Conservation (phyloP, 2,888 invertebrate genomes). For the Lepidocyrtinus sp. region DNA sequence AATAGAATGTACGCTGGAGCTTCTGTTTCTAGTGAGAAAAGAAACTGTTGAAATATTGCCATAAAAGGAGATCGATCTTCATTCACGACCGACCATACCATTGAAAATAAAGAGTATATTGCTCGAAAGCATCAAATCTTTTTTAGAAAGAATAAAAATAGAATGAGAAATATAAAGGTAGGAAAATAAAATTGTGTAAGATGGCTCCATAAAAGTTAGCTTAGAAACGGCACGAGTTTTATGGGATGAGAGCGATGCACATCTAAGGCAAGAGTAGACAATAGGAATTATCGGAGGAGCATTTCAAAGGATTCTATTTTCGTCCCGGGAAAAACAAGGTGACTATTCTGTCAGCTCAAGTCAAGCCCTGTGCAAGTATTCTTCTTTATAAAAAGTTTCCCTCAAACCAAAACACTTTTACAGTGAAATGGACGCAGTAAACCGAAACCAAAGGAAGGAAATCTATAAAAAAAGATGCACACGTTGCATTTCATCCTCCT, state of each 20-base stretch:
- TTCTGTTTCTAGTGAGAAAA: no score
- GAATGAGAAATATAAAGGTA: not conserved
- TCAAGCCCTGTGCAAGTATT: not conserved
- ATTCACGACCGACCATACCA: slow-evolving; percentile 15
- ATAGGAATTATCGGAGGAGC: slow-evolving; percentile 15
- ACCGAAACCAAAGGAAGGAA: not conserved
- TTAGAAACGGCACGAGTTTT: no score
- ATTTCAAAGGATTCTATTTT: slow-evolving; percentile 12
- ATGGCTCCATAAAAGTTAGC: not conserved
- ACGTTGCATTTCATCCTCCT: slow-evolving; percentile 13
- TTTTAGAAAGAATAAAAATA: slow-evolving; percentile 3
- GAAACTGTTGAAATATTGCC: slow-evolving; percentile 46
- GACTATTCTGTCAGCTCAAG: not conserved
- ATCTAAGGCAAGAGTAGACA: not conserved
- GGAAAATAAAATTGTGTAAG: not conserved
- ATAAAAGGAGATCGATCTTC: slow-evolving; percentile 51
- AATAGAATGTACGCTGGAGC: no score
- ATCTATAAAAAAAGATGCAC: slow-evolving; percentile 19
- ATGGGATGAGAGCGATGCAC: not conserved
- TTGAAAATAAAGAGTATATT: not conserved
- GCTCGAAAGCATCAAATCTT: not conserved
- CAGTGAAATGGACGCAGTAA: not conserved
- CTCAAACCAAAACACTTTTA: not conserved
- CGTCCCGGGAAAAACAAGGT: slow-evolving; percentile 16
- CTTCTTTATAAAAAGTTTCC: not conserved